phyloP scores from a whole-genome alignment of 2,888 invertebrate species.

The Oasisia sp. region DNA sequence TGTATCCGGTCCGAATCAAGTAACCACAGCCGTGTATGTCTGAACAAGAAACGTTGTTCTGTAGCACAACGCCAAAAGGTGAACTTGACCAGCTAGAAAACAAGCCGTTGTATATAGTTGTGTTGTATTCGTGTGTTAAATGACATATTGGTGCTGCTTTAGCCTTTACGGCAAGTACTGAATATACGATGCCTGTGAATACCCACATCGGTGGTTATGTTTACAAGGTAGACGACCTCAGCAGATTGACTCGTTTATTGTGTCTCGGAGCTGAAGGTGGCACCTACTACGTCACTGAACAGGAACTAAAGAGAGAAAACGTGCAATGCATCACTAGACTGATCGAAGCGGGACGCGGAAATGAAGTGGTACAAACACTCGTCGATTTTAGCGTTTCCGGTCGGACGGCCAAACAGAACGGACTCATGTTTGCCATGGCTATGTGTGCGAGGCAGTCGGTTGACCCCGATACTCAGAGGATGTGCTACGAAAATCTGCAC shows the following conservation, averaged over 20 bases:
- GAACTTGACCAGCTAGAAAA: too few species aligned
- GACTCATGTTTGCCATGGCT: conserved; percentile 74
- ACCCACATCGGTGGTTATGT: conserved; percentile 56
- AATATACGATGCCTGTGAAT: neutral
- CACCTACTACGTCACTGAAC: conserved; percentile 56
- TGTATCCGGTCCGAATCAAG: too few species aligned
- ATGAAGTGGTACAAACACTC: conserved; percentile 57
- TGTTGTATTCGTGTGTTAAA: too few species aligned
- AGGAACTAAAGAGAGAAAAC: conserved; percentile 59
- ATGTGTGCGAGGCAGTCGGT: conserved; percentile 69
- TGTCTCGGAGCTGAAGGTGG: conserved; percentile 62
- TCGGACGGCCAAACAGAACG: conserved; percentile 64
- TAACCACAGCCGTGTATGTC: too few species aligned
- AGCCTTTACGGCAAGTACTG: too few species aligned
- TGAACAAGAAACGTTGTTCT: too few species aligned
- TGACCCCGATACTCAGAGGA: conserved; percentile 67
- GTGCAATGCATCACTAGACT: conserved; percentile 54
- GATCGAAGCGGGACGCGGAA: conserved; percentile 56
- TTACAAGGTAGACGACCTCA: conserved; percentile 59
- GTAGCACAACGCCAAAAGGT: too few species aligned
- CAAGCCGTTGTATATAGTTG: too few species aligned
- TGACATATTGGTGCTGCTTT: too few species aligned
- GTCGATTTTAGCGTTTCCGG: conserved; percentile 57
- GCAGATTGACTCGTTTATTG: conserved; percentile 60
- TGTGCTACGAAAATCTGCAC: conserved; percentile 70